Evolutionary conservation across 2,113 vertebrate genomes (phyloP).

Genomic region (Naja naja): DNA sequence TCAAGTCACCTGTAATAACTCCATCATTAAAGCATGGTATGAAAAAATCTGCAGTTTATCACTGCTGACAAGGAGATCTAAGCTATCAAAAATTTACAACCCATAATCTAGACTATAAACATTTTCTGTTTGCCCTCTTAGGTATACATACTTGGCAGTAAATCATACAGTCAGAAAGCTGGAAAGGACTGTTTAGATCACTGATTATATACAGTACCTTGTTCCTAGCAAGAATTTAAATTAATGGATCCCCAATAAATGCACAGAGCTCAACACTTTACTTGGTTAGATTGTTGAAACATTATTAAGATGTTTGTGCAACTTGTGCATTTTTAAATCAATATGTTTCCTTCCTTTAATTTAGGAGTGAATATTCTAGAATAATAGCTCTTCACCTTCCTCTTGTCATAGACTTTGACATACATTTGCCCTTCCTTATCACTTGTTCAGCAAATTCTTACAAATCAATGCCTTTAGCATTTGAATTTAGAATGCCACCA

Average conservation of each 20-base stretch:
- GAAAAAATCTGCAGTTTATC: not conserved
- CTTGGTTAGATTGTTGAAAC: not conserved
- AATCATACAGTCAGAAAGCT: not conserved
- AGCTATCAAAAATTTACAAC: not conserved
- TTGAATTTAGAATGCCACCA: not conserved
- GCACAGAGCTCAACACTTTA: not conserved
- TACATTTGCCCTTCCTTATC: not conserved
- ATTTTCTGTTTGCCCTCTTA: not conserved
- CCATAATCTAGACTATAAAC: not conserved
- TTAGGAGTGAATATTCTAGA: not conserved
- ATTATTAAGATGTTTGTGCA: not conserved
- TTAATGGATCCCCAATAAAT: not conserved
- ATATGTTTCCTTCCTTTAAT: not conserved
- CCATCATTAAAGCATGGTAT: not conserved
- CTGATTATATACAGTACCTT: not conserved
- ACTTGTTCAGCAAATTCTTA: not conserved
- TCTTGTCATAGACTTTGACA: not conserved
- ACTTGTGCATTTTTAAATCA: not conserved
- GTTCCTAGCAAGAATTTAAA: not conserved
- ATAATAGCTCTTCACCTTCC: not conserved
- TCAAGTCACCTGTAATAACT: not conserved
- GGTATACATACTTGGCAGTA: not conserved
- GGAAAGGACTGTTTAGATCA: not conserved
- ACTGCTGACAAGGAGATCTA: not conserved
- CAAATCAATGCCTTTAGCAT: not conserved